Percentiles rank a stretch among this genome's conserved stretches.
phyloP scores from a whole-genome alignment of 2,888 invertebrate species.

The Galerucella calmariensis region DNA sequence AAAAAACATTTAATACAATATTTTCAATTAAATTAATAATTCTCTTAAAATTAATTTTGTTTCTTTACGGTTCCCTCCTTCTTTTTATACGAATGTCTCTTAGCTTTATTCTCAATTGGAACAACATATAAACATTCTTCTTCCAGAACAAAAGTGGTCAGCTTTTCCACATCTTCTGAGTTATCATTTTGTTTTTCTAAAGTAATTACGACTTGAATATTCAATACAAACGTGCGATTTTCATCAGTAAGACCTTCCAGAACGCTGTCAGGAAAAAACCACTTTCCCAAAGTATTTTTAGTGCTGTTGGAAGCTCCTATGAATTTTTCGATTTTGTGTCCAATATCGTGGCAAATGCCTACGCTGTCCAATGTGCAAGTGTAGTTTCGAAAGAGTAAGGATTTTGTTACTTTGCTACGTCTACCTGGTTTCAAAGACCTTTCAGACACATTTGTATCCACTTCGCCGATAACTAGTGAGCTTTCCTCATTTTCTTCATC shows the following conservation, averaged over 20 bases:
- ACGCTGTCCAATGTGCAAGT: slow-evolving; percentile 23
- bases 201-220: slow-evolving; percentile 22
- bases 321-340: slow-evolving; percentile 7
- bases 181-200: neutral
- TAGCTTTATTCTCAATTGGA: neutral
- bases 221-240: slow-evolving; percentile 20
- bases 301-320: slow-evolving; percentile 20
- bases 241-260: slow-evolving; percentile 14
- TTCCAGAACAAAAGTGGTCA: slow-evolving; percentile 10
- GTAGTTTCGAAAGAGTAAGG: slow-evolving; percentile 14
- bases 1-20: no score
- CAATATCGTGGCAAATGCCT: slow-evolving; percentile 20
- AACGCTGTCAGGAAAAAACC: slow-evolving; percentile 36
- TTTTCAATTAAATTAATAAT: no score
- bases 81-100: neutral
- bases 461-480: no score
- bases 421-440: neutral
- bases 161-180: neutral
- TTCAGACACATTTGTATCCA: neutral
- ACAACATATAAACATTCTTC: slow-evolving; percentile 23
- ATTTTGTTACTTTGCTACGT: slow-evolving; percentile 4
- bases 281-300: slow-evolving; percentile 25
- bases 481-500: neutral
- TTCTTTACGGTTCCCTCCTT: neutral
- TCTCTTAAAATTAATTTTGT: neutral